These are phyloP conservation scores for Nyctibius grandis DNA, from an alignment of 2,797 vertebrate species.

Conservation along the genomic window DNA sequence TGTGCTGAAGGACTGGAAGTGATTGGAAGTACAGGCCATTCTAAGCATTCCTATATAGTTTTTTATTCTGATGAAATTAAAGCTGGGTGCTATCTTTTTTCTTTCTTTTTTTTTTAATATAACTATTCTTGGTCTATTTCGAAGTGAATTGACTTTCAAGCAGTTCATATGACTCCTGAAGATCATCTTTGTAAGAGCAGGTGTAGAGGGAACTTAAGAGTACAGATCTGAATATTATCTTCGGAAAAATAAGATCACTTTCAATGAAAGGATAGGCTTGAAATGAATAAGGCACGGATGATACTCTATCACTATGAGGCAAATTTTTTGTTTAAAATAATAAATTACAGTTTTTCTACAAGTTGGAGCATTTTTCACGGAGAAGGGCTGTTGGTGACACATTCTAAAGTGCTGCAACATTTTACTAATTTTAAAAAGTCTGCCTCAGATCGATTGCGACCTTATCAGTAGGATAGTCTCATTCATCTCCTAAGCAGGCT, in stretches of 20 bases:
- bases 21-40: background rate
- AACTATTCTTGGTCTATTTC: background rate
- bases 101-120: background rate
- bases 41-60: background rate
- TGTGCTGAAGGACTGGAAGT: background rate
- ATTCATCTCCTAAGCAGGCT: constrained; percentile 82
- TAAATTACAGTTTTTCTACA: constrained; percentile 55
- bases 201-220: background rate
- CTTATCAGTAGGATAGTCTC: constrained; percentile 85
- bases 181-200: constrained; percentile 27
- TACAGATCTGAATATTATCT: background rate
- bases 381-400: constrained; percentile 77
- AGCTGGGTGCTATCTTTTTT: background rate
- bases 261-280: constrained; percentile 5
- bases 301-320: constrained; percentile 23
- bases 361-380: constrained; percentile 78
- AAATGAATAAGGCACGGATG: background rate
- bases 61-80: background rate
- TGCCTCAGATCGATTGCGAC: constrained; percentile 84
- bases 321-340: constrained; percentile 66
- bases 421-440: constrained; percentile 86
- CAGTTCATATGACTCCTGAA: background rate
- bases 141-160: constrained; percentile 38
- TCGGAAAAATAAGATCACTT: background rate
- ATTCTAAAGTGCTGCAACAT: constrained; percentile 77